Evolutionary conservation across 2,113 vertebrate species (phyloP).

Genomic region (Gobius niger): DNA sequence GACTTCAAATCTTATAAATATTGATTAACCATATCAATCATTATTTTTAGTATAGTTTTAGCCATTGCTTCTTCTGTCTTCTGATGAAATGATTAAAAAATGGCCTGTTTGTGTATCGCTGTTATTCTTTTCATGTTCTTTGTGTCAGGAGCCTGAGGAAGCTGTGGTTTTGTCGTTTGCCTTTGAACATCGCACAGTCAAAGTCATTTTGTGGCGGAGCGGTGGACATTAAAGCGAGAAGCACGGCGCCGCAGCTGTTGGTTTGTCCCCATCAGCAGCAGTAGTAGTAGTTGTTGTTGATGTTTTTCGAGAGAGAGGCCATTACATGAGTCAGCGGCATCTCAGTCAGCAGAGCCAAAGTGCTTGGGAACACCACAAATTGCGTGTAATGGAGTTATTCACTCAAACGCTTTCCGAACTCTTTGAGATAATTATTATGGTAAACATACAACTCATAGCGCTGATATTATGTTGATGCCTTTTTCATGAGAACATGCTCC

Average conservation of each 20-base stretch:
- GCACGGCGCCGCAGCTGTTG: neutral
- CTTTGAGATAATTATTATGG: neutral
- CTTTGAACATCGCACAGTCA: neutral
- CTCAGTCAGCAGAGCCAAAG: neutral
- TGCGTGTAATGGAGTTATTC: neutral
- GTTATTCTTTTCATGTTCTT: neutral
- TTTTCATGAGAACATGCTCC: neutral
- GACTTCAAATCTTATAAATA: no score
- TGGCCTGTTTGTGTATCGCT: neutral
- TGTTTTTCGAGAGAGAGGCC: neutral
- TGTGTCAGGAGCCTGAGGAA: conserved; percentile 20
- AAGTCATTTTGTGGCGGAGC: neutral
- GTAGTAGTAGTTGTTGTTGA: neutral
- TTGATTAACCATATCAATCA: no score
- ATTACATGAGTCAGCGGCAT: conserved; percentile 6
- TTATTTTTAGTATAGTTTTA: no score
- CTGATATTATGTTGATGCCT: neutral
- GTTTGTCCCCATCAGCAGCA: neutral
- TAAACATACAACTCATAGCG: neutral
- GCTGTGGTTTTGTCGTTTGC: conserved; percentile 20
- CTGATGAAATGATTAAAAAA: no score
- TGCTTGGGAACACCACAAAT: conserved; percentile 1
- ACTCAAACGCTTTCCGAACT: conserved; percentile 1
- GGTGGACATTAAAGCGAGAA: neutral
- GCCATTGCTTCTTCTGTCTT: no score